Base-by-base conservation (phyloP, 2,888 invertebrate genomes). In the Neoitamus cyanurus region DNA sequence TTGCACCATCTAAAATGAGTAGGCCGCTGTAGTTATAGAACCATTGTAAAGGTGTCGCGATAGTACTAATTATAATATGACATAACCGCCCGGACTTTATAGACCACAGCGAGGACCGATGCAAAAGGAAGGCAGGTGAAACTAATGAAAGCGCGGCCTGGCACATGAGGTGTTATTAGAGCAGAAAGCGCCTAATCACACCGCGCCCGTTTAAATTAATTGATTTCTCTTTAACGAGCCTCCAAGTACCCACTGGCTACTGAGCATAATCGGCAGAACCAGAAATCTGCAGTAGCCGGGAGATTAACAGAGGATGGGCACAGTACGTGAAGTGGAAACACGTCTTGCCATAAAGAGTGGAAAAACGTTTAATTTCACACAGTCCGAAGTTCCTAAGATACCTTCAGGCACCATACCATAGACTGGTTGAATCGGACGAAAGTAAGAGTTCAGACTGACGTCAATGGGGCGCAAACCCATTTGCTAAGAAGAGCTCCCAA, bases 161-260 rank as follows among this genome's bases (percentile, higher is more conserved):
- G 58, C 58, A 58, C 9, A 58, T 25, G 58, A 20, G 5, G n/a
- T 9, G 36, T 75, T 75, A 75, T 75, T 75, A 25, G 75, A 75
- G 75, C 75, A 75, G 75, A 42, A 75, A 75, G 6, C 5, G n/a
- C 11, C 34, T 75, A 75, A 75, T 75, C 75, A 75, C 15, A 73
- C 11, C 31, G 37, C 75, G 37, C 42, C 75, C 42, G 28, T 75
- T 37, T 58, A 42, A 42, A n/a, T 42, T 20, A 37, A 75, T 75
- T 13, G 75, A 75, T 75, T 75, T 75, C 28, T 75, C 42, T 11
- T 42, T 25, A 42, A 73, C 75, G 37, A 20, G 28, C 7, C 42
- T 28, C 9, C 20, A 36, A 36, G 37, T 75, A n/a, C 75, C 13
- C 75, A 42, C 37, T 25, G 37, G 25, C 13, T 42, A 42, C 37